These are phyloP conservation scores for Eugnorisma glareosa DNA, from an alignment of 2,888 invertebrate species.

Conservation along the genomic window DNA sequence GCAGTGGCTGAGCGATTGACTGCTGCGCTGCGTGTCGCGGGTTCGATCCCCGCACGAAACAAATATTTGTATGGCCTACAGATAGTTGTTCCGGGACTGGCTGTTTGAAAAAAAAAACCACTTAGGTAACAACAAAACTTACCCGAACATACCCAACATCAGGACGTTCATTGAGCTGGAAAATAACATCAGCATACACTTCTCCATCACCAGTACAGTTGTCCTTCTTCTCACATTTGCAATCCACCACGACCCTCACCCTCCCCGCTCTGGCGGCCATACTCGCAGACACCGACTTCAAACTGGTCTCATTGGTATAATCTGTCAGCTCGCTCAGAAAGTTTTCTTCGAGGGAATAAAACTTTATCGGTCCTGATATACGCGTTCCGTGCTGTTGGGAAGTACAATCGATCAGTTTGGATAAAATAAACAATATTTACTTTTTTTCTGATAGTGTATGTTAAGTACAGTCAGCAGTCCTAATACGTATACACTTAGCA, in stretches of 20 bases:
- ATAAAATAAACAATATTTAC: slow-evolving; percentile 23
- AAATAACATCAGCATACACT: slow-evolving; percentile 75
- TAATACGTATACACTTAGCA: background rate
- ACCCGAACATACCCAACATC: slow-evolving; percentile 69
- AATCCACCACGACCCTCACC: slow-evolving; percentile 75
- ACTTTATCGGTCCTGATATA: slow-evolving; percentile 73
- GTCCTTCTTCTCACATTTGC: slow-evolving; percentile 74
- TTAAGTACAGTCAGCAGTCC: background rate
- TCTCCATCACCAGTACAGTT: slow-evolving; percentile 72
- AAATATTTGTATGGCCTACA: too few species aligned
- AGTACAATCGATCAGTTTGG: slow-evolving; percentile 41
- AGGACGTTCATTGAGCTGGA: slow-evolving; percentile 74
- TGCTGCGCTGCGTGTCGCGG: too few species aligned
- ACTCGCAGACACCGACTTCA: slow-evolving; percentile 70
- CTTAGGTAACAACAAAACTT: slow-evolving; percentile 12
- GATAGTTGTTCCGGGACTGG: too few species aligned
- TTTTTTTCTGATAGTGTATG: background rate
- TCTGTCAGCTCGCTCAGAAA: slow-evolving; percentile 80
- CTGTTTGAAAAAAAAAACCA: too few species aligned
- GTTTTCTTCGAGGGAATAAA: slow-evolving; percentile 80
- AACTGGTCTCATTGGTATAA: slow-evolving; percentile 78
- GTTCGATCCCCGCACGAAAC: too few species aligned
- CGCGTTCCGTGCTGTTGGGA: slow-evolving; percentile 75
- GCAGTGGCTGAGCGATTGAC: too few species aligned
- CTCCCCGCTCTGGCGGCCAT: slow-evolving; percentile 72